Base-by-base conservation (phyloP, 1,140 invertebrate genomes). In the Danaus melanippus region DNA sequence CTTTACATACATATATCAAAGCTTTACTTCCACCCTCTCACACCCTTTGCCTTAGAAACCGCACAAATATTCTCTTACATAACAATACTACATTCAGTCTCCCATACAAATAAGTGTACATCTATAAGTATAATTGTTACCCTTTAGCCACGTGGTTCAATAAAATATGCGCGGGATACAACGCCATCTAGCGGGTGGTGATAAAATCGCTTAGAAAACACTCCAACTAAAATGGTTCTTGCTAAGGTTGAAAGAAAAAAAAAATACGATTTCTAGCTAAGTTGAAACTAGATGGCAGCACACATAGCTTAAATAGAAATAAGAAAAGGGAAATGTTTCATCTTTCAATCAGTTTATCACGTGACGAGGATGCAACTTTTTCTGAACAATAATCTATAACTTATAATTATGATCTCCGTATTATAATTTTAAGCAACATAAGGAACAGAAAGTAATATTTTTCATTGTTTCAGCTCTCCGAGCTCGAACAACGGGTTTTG, bases 401-500 rank as follows among this genome's bases (percentile, higher is more conserved):
- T 32, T 32, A 32, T 32, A 32, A 32, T 8, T 2, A 32, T 32
- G 2, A 4, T 32, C 2, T 32, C 21, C 7, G 21, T 32, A 32
- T 32, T 32, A 32, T 3, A 32, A 32, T 32, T 32, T 32, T 32
- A 32, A 32, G 2, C 21, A 32, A 5, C 21, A 2, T 32, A 32
- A 32, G 21, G 21, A 32, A 5, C 2, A 32, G 21, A 44, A 53
- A 46, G 12, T 44, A 47, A 54, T 47, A 15, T 17, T 64, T 80
- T 87, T 79, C 89, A 88, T 90, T 88, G 79, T 95, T 95, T 65
- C 91, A 96, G 95, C 90, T 97, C 85, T 93, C 94, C 75, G 95
- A 97, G 89, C 90, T 96, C 88, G 95, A 97, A 79, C 94, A 95
- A 78, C 91, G 95, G 66, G 95, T 96, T 71, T 89, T 96, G 78